Evolutionary conservation across 2,888 invertebrate genomes (phyloP), one percentile per base, ranked within the genome.

Genomic region (Polyommatus iphigenia): DNA sequence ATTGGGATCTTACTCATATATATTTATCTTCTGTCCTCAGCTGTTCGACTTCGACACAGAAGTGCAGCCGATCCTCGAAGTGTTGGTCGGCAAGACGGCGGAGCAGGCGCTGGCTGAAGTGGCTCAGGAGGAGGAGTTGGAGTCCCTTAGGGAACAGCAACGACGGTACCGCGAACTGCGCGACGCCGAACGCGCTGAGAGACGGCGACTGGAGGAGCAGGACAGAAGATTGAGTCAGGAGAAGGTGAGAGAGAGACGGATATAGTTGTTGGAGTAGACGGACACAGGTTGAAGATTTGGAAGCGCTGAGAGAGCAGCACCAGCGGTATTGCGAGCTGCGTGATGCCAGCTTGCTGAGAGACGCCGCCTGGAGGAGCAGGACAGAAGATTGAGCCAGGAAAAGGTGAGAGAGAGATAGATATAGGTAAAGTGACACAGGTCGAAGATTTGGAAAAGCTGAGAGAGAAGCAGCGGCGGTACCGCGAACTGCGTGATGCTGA

Each of bases 1-100:
- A n/a, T n/a, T n/a, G n/a, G n/a, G 10, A 46, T 46, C 46, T 46
- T 10, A 13, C 3, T 46, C 46, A n/a, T n/a, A n/a, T n/a, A n/a
- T 46, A 13, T 3, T 46, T 13, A 10, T 24, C 6, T 3, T 54
- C 18, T 62, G 41, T 57, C 76, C 77, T 18, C 87, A 96, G 97
- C 93, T 99, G 78, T 98, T 98, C 92, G 97, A 99, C 93, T 99
- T 98, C 92, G 98, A 99, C 90, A 92, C 96, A 85, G 98, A 99
- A 91, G 98, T 98, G 78, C 96, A 97, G 88, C 98, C 98, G 2
- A 96, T 99, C 81, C 94, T 99, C 81, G 98, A 99, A 90, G 96
- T 97, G 76, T 94, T 99, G 80, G 97, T 99, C 72, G 98, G 98
- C 77, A 97, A 98, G 90, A 97, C 98, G 80, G 95, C 98, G 79